Evolutionary conservation across 2,888 invertebrate species (phyloP).

Genomic region (Papilio elwesi): DNA sequence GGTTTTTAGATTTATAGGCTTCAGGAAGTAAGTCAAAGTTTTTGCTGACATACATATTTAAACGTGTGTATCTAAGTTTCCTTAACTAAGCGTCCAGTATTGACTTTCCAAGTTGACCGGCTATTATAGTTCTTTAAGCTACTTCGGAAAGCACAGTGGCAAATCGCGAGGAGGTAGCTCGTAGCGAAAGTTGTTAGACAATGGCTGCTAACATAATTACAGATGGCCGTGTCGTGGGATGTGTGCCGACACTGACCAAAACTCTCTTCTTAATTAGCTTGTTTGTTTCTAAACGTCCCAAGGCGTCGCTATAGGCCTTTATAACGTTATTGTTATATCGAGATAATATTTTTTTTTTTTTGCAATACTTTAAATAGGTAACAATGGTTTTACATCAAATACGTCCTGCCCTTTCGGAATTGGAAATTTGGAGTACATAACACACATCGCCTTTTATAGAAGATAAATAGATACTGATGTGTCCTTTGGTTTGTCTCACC

Average conservation of each 20-base stretch:
- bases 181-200: conserved; percentile 71
- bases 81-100: conserved; percentile 13
- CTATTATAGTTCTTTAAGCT: conserved; percentile 13
- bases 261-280: conserved; percentile 41
- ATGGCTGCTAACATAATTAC: conserved; percentile 60
- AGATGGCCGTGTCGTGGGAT: conserved; percentile 53
- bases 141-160: background rate
- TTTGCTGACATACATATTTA: too few species aligned
- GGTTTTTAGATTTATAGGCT: too few species aligned
- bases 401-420: too few species aligned
- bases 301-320: background rate
- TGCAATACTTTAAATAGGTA: too few species aligned
- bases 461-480: too few species aligned
- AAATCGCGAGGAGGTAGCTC: conserved; percentile 36
- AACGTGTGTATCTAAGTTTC: too few species aligned
- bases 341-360: background rate
- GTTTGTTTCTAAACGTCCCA: conserved; percentile 52
- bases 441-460: too few species aligned
- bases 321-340: background rate
- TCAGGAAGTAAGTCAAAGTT: too few species aligned
- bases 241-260: conserved; percentile 64
- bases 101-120: conserved; percentile 17
- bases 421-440: too few species aligned
- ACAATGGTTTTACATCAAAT: too few species aligned
- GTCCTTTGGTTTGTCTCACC: too few species aligned